These are phyloP conservation scores for Trichosurus vulpecula DNA, from an alignment of 2,797 vertebrate species.

Conservation along the genomic window DNA sequence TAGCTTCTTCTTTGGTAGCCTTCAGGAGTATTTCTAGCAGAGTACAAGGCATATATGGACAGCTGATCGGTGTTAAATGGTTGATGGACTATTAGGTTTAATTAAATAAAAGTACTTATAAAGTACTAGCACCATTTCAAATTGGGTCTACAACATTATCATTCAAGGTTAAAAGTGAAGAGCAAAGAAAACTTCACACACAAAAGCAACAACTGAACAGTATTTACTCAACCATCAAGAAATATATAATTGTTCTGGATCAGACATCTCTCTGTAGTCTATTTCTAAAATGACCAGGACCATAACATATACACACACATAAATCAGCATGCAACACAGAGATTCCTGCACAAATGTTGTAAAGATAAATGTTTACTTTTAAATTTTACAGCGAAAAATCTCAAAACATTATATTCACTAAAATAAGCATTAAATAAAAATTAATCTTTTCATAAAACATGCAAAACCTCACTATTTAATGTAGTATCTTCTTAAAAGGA, in stretches of 20 bases:
- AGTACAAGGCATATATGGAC: neutral
- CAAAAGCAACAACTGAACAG: neutral
- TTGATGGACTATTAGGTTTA: neutral
- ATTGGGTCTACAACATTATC: neutral
- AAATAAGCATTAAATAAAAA: neutral
- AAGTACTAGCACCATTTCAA: slow-evolving; percentile 36
- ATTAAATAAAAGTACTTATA: neutral
- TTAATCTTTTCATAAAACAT: neutral
- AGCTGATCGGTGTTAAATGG: neutral
- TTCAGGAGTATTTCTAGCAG: neutral
- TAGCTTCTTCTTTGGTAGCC: neutral
- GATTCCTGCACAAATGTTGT: neutral
- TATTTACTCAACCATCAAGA: neutral
- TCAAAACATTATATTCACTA: neutral
- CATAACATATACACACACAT: neutral
- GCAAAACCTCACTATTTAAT: neutral
- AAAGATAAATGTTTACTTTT: neutral
- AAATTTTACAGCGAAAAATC: neutral
- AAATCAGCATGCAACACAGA: neutral
- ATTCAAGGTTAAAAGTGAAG: slow-evolving; percentile 46
- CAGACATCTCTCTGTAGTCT: neutral
- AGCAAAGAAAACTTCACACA: slow-evolving; percentile 25
- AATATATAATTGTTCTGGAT: neutral
- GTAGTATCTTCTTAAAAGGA: neutral
- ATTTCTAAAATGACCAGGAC: neutral